Conservation (phyloP, 2,797 vertebrate genomes). For the Aphelocoma californica region DNA sequence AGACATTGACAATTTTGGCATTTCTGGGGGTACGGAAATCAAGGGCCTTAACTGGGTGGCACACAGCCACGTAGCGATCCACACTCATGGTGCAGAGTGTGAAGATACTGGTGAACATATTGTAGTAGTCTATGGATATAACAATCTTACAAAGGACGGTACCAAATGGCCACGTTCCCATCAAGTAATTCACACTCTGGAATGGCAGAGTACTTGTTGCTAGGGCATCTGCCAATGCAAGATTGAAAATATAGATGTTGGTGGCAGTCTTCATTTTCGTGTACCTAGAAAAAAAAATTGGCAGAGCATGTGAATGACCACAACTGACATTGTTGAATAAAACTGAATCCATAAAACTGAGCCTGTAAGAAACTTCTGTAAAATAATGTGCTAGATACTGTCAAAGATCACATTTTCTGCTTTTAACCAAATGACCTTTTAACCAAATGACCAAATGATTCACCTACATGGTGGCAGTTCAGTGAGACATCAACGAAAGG, state of each 20-base stretch:
- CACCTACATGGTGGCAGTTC: neutral
- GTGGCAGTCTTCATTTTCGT: constrained; percentile 99
- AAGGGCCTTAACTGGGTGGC: constrained; percentile 95
- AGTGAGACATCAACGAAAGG: neutral
- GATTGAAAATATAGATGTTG: constrained; percentile 99
- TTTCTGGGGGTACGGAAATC: constrained; percentile 96
- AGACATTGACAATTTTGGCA: constrained; percentile 98
- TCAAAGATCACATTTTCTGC: neutral
- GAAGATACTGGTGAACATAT: constrained; percentile 99
- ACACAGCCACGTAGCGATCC: constrained; percentile 96
- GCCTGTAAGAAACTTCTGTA: neutral
- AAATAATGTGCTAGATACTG: neutral
- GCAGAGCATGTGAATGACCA: neutral
- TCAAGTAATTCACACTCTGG: constrained; percentile 98
- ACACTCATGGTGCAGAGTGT: constrained; percentile 99
- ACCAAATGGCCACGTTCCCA: constrained; percentile 98
- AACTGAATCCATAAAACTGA: neutral
- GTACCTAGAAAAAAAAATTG: constrained; percentile 79
- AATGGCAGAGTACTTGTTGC: constrained; percentile 97
- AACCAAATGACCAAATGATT: neutral
- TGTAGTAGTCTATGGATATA: constrained; percentile 99
- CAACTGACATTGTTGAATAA: neutral
- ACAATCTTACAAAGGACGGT: constrained; percentile 93
- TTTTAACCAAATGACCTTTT: neutral
- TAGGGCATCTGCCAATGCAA: constrained; percentile 93